Evolutionary conservation across 2,888 invertebrate species (phyloP), one percentile per base, ranked within the genome.

Genomic region (Periphyllus acericola): DNA sequence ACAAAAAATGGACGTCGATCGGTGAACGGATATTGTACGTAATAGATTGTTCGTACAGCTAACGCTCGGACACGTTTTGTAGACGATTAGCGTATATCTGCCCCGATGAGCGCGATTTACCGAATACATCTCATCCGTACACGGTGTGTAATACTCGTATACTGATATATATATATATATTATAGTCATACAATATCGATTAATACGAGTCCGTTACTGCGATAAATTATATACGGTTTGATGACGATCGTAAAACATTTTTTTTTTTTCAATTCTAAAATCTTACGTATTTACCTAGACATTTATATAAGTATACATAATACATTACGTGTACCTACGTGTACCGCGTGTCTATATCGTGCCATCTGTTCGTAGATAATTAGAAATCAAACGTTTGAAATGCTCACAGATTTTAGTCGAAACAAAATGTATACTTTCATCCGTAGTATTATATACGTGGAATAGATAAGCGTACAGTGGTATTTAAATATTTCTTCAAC

Each of bases 231-330:
- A 80, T 80, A 66, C 60, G 25, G 55, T 79, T 79, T 79, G 3
- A 3, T 36, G 19, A 34, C 34, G 60, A 36, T 66, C 36, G 60
- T 66, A 21, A 60, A 52, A 32, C 52, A n/a, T 21, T 68, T 80
- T 74, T 74, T 74, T 79, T 21, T 74, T 55, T 79, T 79, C 34
- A 32, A 14, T 79, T 79, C 52, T 55, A 19, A 55, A 79, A 79
- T 79, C 79, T 55, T 14, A 25, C 79, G 14, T 14, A 46, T 11
- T 11, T 14, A n/a, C n/a, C n/a, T n/a, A n/a, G n/a, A n/a, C n/a
- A n/a, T n/a, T n/a, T n/a, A n/a, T n/a, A n/a, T n/a, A n/a, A 76
- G 36, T 25, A 55, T 79, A 36, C 34, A 79, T 76, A 76, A 46
- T 11, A 46, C 8, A 66, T 25, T 66, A 66, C 66, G 19, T 25